Evolutionary conservation across 2,888 invertebrate genomes (phyloP), one percentile per base, ranked within the genome.

Genomic region (Mimas tiliae): DNA sequence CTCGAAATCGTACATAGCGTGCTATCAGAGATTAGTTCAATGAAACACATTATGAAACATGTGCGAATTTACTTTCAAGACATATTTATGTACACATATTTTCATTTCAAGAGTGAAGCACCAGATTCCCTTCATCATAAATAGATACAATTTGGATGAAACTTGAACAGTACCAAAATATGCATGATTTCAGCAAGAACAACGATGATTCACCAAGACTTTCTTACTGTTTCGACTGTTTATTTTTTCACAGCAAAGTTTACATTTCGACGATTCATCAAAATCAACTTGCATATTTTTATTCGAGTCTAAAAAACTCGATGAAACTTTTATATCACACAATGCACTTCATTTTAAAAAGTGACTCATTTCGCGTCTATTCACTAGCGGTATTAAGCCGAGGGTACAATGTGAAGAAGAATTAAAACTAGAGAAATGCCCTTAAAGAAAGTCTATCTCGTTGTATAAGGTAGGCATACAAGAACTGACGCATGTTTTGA

Each of bases 1-100:
- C 82, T 85, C 71, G 81, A 85, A 74, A 71, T 69, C 68, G 69
- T 71, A 74, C 72, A 66, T 33, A 58, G 55, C 70, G 74, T 75
- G 73, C 82, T 76, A 85, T 83, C 83, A 66, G 65, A 67, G 73
- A 79, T 79, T 73, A 71, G 69, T 73, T 73, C 62, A 70, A 71
- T 70, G 72, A 73, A 71, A 74, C 69, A 69, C 72, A 76, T 76
- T 76, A 73, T 70, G 65, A 70, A 69, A 63, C 50, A 21, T 51
- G 38, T 51, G 48, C 64, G 33, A 62, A 63, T 50, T 33, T 65
- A 65, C 50, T 63, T 66, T 53, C 38, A 51, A 58, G 64, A 62
- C 55, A 66, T 65, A 38, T 58, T 42, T 58, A 38, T 58, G 38
- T 53, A 9, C n/a, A 53, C n/a, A 53, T 53, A 50, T 50, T 50